Percentiles rank a stretch among this genome's conserved stretches.
These are phyloP conservation scores for Mycalesis mineus DNA, from an alignment of 2,888 invertebrate genomes.

Conservation along the genomic window DNA sequence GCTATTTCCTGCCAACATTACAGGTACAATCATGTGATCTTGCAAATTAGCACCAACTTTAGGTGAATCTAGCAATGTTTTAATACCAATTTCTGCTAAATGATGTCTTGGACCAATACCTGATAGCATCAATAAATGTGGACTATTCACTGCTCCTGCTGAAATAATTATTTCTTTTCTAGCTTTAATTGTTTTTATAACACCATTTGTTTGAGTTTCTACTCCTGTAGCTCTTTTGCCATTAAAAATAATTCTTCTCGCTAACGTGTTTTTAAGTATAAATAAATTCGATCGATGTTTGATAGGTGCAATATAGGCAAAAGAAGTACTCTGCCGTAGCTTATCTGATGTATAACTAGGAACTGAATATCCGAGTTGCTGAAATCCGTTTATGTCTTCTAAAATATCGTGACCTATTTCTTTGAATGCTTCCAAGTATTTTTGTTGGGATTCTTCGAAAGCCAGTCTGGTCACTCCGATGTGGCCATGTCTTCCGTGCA, in stretches of 20 bases:
- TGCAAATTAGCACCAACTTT: slow-evolving; percentile 51
- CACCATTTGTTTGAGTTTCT: slow-evolving; percentile 36
- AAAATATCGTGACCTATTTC: slow-evolving; percentile 44
- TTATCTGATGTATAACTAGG: slow-evolving; percentile 39
- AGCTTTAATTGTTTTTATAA: slow-evolving; percentile 29
- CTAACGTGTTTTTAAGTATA: slow-evolving; percentile 44
- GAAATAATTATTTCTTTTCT: slow-evolving; percentile 50
- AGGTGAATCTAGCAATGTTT: slow-evolving; percentile 39
- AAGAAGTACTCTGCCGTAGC: slow-evolving; percentile 40
- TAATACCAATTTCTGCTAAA: slow-evolving; percentile 40
- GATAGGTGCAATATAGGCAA: slow-evolving; percentile 42
- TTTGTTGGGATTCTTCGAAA: slow-evolving; percentile 47
- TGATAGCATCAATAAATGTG: slow-evolving; percentile 53
- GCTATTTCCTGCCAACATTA: slow-evolving; percentile 37
- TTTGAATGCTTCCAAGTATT: slow-evolving; percentile 43
- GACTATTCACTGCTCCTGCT: slow-evolving; percentile 49
- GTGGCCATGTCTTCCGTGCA: slow-evolving; percentile 39
- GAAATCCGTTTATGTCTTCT: slow-evolving; percentile 41
- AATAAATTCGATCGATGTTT: slow-evolving; percentile 44
- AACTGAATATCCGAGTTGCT: slow-evolving; percentile 45
- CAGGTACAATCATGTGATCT: slow-evolving; percentile 45
- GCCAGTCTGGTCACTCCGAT: slow-evolving; percentile 45
- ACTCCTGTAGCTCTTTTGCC: slow-evolving; percentile 41
- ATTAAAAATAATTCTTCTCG: slow-evolving; percentile 43
- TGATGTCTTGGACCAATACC: slow-evolving; percentile 51